Evolutionary conservation across 2,113 vertebrate genomes (phyloP).

Genomic region (Sminthopsis crassicaudata): DNA sequence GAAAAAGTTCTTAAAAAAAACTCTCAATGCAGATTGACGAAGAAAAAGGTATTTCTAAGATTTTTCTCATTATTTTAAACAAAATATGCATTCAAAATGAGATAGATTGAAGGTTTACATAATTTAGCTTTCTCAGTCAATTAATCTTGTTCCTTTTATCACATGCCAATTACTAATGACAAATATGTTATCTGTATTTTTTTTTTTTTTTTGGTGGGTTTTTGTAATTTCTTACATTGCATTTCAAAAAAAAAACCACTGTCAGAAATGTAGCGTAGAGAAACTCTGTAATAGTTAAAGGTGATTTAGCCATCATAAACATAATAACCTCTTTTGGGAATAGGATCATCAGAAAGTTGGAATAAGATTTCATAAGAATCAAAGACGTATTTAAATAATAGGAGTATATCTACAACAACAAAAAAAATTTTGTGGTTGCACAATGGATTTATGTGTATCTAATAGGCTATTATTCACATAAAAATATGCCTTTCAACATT

Average conservation of each 20-base stretch:
- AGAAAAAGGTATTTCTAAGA: slow-evolving; percentile 29
- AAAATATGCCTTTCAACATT: background rate
- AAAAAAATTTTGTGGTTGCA: slow-evolving; percentile 21
- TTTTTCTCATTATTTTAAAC: slow-evolving; percentile 32
- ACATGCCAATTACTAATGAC: background rate
- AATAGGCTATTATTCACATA: background rate
- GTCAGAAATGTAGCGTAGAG: background rate
- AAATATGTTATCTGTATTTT: background rate
- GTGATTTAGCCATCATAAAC: background rate
- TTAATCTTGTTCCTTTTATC: background rate
- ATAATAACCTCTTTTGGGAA: background rate
- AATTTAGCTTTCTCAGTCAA: slow-evolving; percentile 32
- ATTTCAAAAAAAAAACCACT: background rate
- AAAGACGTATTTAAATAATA: background rate
- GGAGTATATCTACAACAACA: background rate
- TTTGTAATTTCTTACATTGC: slow-evolving; percentile 5
- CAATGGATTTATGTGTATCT: background rate
- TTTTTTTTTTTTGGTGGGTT: slow-evolving; percentile 19
- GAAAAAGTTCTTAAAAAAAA: slow-evolving; percentile 37
- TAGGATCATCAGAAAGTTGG: slow-evolving; percentile 24
- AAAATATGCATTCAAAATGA: background rate
- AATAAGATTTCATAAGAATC: slow-evolving; percentile 9
- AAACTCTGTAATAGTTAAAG: background rate
- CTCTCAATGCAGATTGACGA: slow-evolving; percentile 22
- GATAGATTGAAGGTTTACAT: background rate